These are phyloP conservation scores for Helleia helle DNA, from an alignment of 2,888 invertebrate species.

Conservation along the genomic window DNA sequence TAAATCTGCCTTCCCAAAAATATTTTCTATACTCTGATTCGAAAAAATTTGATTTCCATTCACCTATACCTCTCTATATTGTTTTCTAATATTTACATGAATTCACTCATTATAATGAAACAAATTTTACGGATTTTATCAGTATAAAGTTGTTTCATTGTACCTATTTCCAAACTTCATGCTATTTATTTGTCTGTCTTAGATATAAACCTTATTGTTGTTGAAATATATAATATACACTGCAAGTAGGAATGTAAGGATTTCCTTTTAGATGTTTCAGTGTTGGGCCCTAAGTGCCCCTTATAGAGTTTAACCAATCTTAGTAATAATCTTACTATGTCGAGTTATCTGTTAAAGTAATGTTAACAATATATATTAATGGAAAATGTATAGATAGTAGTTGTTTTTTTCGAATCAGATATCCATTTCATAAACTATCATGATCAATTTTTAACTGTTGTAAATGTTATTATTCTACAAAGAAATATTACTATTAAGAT, in stretches of 20 bases:
- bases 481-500: conserved; percentile 1
- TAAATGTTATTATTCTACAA: conserved; percentile 14
- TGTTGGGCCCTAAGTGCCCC: background rate
- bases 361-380: conserved; percentile 22
- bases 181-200: conserved; percentile 1
- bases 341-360: conserved; percentile 20
- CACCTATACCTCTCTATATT: too few relatives aligned
- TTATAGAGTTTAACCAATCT: background rate
- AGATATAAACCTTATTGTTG: background rate
- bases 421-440: conserved; percentile 4
- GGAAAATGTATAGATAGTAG: conserved; percentile 1
- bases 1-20: conserved; percentile 4
- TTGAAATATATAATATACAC: background rate
- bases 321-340: conserved; percentile 14
- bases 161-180: too few relatives aligned
- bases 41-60: background rate
- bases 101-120: too few relatives aligned
- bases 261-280: conserved; percentile 1
- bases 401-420: conserved; percentile 9
- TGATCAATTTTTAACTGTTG: conserved; percentile 17
- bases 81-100: too few relatives aligned
- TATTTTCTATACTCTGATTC: conserved; percentile 5
- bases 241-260: background rate
- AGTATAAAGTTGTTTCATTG: too few relatives aligned
- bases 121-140: too few relatives aligned